Conservation (phyloP, 1,140 invertebrate genomes). For the Bombus pascuorum region DNA sequence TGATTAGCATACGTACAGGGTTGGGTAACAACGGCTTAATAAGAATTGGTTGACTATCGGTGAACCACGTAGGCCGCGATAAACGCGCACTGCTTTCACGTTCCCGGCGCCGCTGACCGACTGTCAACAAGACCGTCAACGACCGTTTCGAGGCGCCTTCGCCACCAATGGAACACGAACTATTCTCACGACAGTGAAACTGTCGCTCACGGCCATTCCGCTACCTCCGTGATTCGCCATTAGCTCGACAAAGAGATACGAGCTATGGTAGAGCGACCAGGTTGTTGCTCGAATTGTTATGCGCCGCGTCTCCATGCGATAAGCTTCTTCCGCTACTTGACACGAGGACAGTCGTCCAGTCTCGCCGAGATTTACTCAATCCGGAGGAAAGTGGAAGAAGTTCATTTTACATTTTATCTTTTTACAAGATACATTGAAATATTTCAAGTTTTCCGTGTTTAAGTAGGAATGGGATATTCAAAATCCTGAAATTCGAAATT, state of each 20-base stretch:
- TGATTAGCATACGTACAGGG: conserved; percentile 53
- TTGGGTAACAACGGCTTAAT: conserved; percentile 58
- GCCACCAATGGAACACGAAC: conserved; percentile 16
- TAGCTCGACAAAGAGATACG: background rate
- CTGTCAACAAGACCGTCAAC: conserved; percentile 25
- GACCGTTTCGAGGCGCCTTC: conserved; percentile 16
- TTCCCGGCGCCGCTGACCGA: conserved; percentile 16
- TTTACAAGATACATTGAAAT: no score
- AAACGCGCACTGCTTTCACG: conserved; percentile 1
- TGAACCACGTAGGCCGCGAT: no score
- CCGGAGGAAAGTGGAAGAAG: background rate
- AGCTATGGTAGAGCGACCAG: background rate
- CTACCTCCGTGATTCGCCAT: background rate
- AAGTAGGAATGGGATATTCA: background rate
- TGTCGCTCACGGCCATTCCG: conserved; percentile 14
- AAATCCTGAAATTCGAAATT: background rate
- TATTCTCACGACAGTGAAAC: conserved; percentile 29
- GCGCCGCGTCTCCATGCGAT: conserved; percentile 5
- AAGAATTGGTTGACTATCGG: conserved; percentile 3
- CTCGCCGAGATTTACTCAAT: background rate
- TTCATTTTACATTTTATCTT: background rate
- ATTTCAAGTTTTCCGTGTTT: background rate
- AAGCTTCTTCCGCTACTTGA: background rate
- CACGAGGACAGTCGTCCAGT: background rate
- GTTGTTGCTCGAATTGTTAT: background rate